Percentiles rank a stretch among this genome's conserved stretches.
Conservation (phyloP, 2,888 invertebrate genomes). For the Monopis laevigella region DNA sequence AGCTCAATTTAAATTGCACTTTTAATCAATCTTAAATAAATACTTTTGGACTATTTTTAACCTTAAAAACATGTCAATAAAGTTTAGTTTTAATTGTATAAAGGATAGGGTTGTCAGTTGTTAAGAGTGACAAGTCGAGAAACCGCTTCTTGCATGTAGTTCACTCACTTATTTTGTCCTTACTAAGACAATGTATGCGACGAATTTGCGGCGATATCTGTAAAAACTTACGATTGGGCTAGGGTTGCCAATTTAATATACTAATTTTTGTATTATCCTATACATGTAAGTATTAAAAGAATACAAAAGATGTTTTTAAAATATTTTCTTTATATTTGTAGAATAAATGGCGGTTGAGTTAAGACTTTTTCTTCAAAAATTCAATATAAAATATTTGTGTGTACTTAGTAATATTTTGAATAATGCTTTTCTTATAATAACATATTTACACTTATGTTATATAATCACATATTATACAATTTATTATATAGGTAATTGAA, state of each 20-base stretch:
- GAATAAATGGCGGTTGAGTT: too few relatives aligned
- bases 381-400: too few relatives aligned
- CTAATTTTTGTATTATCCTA: too few relatives aligned
- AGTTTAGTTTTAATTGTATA: constrained; percentile 23
- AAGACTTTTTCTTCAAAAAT: too few relatives aligned
- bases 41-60: constrained; percentile 15
- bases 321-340: too few relatives aligned
- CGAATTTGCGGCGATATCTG: constrained; percentile 40
- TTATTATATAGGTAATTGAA: too few relatives aligned
- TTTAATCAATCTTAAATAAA: not conserved
- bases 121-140: constrained; percentile 28
- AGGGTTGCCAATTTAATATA: constrained; percentile 33
- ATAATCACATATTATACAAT: too few relatives aligned
- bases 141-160: constrained; percentile 45
- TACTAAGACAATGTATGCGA: constrained; percentile 55
- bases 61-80: constrained; percentile 14
- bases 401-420: too few relatives aligned
- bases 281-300: too few relatives aligned
- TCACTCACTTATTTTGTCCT: constrained; percentile 58
- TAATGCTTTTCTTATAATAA: too few relatives aligned
- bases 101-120: constrained; percentile 5
- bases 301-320: too few relatives aligned
- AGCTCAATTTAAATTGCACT: constrained; percentile 4
- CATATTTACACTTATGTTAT: too few relatives aligned
- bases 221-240: constrained; percentile 34